phyloP scores from a whole-genome alignment of 2,888 invertebrate species.

The Chorisops tibialis region DNA sequence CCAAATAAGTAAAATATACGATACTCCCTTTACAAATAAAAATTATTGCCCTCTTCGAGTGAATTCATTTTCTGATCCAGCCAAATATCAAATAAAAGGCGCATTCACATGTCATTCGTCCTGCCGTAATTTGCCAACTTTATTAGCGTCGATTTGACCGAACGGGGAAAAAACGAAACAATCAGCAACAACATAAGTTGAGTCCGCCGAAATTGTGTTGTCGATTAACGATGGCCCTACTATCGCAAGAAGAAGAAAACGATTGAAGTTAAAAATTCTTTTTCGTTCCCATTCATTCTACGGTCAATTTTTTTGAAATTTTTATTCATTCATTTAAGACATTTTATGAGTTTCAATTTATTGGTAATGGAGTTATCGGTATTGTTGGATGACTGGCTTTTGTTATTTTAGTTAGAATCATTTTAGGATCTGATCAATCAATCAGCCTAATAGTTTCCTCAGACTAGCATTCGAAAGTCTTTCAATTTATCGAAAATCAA shows the following conservation, averaged over 20 bases:
- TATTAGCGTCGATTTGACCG: constrained; percentile 25
- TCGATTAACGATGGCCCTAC: constrained; percentile 23
- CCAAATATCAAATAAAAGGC: constrained; percentile 29
- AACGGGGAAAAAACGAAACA: constrained; percentile 22
- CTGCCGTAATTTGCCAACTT: constrained; percentile 33
- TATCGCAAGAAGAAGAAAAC: not conserved
- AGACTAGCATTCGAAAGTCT: too few species aligned
- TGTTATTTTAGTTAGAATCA: too few species aligned
- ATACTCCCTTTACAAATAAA: too few species aligned
- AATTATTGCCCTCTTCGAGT: too few species aligned
- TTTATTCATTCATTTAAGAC: not conserved
- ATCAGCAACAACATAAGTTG: too few species aligned
- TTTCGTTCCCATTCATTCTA: not conserved
- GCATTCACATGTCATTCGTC: constrained; percentile 31
- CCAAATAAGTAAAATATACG: too few species aligned
- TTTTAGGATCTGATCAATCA: too few species aligned
- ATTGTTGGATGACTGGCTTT: too few species aligned
- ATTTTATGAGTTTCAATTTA: constrained; percentile 2
- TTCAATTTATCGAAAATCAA: too few species aligned
- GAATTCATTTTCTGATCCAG: too few species aligned
- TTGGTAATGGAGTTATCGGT: not conserved
- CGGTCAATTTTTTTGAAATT: not conserved
- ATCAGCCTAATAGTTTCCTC: too few species aligned
- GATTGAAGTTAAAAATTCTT: not conserved
- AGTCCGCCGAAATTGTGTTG: constrained; percentile 29